phyloP scores from a whole-genome alignment of 2,113 vertebrate genomes.

The Gymnogyps californianus region DNA sequence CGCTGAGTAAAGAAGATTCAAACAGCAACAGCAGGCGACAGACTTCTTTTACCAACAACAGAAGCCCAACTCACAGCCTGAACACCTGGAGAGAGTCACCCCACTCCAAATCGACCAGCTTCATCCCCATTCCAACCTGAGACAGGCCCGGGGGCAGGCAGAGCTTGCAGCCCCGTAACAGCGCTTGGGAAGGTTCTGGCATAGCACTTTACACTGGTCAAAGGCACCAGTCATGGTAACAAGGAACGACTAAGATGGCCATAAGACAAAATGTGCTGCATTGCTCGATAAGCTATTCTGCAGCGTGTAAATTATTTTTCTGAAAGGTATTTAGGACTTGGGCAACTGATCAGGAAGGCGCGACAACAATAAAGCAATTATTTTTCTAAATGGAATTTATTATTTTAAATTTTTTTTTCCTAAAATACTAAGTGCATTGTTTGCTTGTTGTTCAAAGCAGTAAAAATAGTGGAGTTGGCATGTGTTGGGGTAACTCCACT shows the following conservation, averaged over 20 bases:
- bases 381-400: constrained; percentile 41
- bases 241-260: background rate
- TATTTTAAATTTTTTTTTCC: background rate
- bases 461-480: background rate
- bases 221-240: background rate
- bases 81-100: constrained; percentile 81
- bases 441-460: constrained; percentile 4
- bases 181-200: background rate
- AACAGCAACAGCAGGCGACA: constrained; percentile 86
- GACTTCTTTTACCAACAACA: constrained; percentile 83
- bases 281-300: constrained; percentile 14
- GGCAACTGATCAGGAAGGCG: background rate
- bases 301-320: constrained; percentile 7
- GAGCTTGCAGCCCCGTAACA: background rate
- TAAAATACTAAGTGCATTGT: background rate
- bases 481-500: background rate
- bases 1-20: constrained; percentile 85
- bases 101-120: constrained; percentile 69
- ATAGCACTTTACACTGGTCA: background rate
- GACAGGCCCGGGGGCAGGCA: background rate
- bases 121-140: constrained; percentile 78
- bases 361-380: constrained; percentile 6
- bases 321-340: constrained; percentile 8
- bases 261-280: background rate
- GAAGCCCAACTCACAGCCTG: constrained; percentile 82